phyloP scores from a whole-genome alignment of 2,797 vertebrate genomes.

The Todus mexicanus region DNA sequence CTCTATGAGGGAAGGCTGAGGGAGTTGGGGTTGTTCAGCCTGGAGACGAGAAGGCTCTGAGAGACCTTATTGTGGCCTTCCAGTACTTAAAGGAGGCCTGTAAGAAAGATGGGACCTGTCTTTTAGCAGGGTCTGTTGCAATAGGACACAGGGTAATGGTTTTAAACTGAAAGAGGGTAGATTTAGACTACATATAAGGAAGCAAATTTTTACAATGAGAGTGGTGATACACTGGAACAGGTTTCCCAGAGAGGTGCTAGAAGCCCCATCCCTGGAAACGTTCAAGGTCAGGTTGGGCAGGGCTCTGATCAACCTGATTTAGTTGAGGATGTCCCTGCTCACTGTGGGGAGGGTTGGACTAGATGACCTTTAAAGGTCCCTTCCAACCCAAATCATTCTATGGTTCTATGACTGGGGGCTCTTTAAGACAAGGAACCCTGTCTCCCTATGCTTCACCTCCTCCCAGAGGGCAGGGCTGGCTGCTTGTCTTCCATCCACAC shows the following conservation, averaged over 20 bases:
- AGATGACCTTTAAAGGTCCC: background rate
- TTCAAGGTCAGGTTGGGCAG: background rate
- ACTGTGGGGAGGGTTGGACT: background rate
- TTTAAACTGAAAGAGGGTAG: background rate
- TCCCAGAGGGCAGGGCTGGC: background rate
- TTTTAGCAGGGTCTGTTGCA: background rate
- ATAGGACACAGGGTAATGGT: background rate
- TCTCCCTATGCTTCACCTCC: too few relatives aligned
- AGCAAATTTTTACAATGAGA: background rate
- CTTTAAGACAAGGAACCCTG: accelerated
- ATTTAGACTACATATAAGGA: background rate
- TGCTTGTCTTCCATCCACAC: background rate
- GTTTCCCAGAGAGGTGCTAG: background rate
- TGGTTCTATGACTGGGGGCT: background rate
- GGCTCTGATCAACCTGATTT: background rate
- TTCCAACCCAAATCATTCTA: background rate
- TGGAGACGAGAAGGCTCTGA: background rate
- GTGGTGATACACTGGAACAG: background rate
- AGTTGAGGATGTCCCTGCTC: background rate
- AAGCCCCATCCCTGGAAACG: background rate
- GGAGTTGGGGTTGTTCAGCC: background rate
- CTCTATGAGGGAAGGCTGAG: background rate
- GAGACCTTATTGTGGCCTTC: background rate
- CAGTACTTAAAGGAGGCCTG: background rate
- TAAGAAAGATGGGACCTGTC: background rate